phyloP scores from a whole-genome alignment of 2,113 vertebrate genomes.

The Craseonycteris thonglongyai region DNA sequence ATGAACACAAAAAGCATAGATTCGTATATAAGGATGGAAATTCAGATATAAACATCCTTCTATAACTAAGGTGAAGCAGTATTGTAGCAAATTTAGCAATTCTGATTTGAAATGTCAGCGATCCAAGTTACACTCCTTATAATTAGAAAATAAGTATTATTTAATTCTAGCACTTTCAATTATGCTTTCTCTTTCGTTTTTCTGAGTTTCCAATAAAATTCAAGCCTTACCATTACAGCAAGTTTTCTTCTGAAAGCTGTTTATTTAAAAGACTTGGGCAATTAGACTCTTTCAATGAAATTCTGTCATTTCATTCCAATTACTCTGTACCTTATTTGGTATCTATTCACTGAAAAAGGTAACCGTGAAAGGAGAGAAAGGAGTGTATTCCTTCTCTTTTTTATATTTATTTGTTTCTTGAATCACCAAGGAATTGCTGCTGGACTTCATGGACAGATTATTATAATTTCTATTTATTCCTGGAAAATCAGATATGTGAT shows the following conservation, averaged over 20 bases:
- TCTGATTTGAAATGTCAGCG: background rate
- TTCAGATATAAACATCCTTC: background rate
- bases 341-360: background rate
- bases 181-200: background rate
- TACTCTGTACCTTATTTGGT: background rate
- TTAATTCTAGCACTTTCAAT: background rate
- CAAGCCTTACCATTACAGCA: background rate
- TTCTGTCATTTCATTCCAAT: background rate
- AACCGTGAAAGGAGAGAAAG: background rate
- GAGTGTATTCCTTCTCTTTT: background rate
- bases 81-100: background rate
- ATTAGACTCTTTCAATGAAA: background rate
- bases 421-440: background rate
- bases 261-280: background rate
- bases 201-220: background rate
- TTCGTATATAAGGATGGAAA: background rate
- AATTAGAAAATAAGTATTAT: background rate
- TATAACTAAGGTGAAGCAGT: background rate
- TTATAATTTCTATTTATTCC: background rate
- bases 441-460: background rate
- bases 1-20: background rate
- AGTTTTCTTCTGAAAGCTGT: background rate
- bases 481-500: background rate
- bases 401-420: background rate
- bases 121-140: background rate